Conservation (phyloP, 2,113 vertebrate species). For the Orcinus orca region DNA sequence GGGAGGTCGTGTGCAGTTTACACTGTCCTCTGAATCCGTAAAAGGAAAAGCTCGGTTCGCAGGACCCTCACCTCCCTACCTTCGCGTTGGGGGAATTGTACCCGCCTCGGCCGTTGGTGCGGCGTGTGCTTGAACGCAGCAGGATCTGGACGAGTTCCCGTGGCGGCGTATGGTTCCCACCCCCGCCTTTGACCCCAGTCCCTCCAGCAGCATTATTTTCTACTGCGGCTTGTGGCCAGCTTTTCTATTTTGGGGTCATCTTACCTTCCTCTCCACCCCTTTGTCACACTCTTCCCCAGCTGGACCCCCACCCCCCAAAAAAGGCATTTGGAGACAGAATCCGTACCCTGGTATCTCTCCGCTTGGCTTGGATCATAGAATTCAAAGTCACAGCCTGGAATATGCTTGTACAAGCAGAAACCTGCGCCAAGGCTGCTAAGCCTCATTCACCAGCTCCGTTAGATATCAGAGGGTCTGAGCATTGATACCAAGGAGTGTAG, state of each 20-base stretch:
- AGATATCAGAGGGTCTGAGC: background rate
- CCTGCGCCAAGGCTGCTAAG: background rate
- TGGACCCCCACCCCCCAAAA: background rate
- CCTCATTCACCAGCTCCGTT: background rate
- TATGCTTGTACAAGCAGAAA: background rate
- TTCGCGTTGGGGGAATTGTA: background rate
- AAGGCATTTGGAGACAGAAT: background rate
- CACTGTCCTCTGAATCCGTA: background rate
- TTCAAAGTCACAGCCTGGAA: background rate
- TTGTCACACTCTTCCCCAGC: background rate
- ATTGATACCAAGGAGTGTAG: too few relatives aligned
- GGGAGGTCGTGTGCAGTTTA: background rate
- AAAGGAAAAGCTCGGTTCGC: background rate
- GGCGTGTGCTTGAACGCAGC: background rate
- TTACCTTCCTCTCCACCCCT: background rate
- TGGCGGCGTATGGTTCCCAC: background rate
- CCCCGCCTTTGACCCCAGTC: background rate
- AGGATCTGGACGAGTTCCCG: accelerated
- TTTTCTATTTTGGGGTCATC: background rate
- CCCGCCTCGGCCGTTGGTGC: background rate
- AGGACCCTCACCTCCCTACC: background rate
- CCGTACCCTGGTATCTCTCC: background rate
- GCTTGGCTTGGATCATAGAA: background rate
- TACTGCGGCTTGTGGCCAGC: background rate
- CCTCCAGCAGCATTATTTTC: background rate